A percentile compares a stretch with the other conserved stretches of the same genome.
Evolutionary conservation across 2,888 invertebrate genomes (phyloP).

Genomic region (Aleiodes testaceus): DNA sequence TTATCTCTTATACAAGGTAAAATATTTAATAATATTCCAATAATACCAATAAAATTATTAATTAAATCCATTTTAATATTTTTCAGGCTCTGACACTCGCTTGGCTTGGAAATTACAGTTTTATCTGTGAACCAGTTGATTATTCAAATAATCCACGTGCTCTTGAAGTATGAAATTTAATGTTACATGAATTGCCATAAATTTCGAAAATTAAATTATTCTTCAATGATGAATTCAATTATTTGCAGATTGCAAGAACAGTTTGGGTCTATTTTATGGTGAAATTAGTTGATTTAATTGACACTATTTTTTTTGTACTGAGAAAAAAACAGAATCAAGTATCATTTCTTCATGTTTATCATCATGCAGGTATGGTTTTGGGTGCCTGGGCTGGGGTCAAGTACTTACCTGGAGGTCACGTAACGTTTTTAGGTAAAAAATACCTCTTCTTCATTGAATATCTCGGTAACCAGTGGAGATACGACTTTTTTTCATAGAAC

Average conservation of each 20-base stretch:
- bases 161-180: conserved; percentile 70
- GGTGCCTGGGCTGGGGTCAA: conserved; percentile 79
- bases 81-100: conserved; percentile 60
- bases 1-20: conserved; percentile 76
- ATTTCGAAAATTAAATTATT: neutral
- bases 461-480: neutral
- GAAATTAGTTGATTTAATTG: conserved; percentile 83
- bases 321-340: conserved; percentile 88
- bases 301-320: conserved; percentile 89
- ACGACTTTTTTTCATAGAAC: no score
- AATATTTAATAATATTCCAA: no score
- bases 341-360: conserved; percentile 89
- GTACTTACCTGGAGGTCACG: conserved; percentile 76
- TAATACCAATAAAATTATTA: no score
- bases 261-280: conserved; percentile 82
- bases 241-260: conserved; percentile 72
- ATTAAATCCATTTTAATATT: no score
- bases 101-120: conserved; percentile 75
- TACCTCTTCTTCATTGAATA: neutral
- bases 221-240: neutral
- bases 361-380: conserved; percentile 87
- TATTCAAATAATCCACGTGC: conserved; percentile 78
- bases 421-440: conserved; percentile 63
- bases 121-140: conserved; percentile 83
- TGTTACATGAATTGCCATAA: conserved; percentile 4